phyloP scores from a whole-genome alignment of 2,888 invertebrate genomes.

The Dichetophora obliterata region DNA sequence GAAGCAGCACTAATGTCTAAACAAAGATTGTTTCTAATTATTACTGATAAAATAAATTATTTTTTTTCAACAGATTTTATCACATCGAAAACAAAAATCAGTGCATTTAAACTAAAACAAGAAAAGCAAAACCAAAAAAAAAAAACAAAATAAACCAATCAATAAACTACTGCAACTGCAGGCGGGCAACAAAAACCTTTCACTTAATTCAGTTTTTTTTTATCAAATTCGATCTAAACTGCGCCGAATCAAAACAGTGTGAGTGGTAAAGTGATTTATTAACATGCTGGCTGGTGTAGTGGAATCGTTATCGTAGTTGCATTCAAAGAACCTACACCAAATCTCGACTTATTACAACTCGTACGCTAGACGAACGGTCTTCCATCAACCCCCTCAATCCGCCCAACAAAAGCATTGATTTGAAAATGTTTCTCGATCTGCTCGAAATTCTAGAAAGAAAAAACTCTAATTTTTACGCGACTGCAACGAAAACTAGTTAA shows the following conservation, averaged over 20 bases:
- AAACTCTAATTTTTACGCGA: conserved; percentile 20
- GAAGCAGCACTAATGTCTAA: too few relatives aligned
- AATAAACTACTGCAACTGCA: conserved; percentile 21
- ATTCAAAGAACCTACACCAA: conserved; percentile 5
- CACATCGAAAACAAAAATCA: too few relatives aligned
- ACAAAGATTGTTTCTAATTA: too few relatives aligned
- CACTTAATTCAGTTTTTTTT: conserved; percentile 48
- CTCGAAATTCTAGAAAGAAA: background rate
- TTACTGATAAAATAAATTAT: too few relatives aligned
- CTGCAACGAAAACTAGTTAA: conserved; percentile 51
- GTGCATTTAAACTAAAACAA: background rate
- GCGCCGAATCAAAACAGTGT: background rate
- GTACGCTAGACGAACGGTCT: background rate
- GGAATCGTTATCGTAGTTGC: background rate
- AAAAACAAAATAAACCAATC: conserved; percentile 15
- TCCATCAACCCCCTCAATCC: background rate
- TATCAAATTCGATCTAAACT: conserved; percentile 7
- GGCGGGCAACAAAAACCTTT: conserved; percentile 57
- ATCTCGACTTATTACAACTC: background rate
- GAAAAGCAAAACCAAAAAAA: background rate
- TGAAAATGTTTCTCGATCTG: background rate
- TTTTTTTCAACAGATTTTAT: too few relatives aligned
- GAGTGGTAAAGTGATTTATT: conserved; percentile 21
- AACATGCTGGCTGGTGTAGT: conserved; percentile 5
- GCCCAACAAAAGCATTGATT: too few relatives aligned